Conservation (phyloP, 2,797 vertebrate species). For the Mareca strepera region DNA sequence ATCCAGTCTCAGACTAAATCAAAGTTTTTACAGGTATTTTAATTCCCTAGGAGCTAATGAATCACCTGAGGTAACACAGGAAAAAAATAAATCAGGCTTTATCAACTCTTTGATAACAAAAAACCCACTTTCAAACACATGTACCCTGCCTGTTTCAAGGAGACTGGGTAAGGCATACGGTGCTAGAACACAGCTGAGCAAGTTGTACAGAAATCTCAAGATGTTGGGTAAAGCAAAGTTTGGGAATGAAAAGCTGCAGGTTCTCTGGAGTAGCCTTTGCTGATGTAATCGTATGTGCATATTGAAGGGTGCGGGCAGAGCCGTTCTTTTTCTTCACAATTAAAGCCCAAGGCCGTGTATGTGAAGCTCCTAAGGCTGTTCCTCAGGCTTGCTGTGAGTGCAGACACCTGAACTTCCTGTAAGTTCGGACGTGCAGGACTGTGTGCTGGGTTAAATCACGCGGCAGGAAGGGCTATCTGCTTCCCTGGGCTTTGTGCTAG, state of each 20-base stretch:
- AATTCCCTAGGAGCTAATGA: neutral
- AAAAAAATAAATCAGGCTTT: neutral
- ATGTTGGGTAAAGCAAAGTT: neutral
- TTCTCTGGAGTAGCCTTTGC: neutral
- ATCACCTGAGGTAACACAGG: neutral
- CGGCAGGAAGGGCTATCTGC: neutral
- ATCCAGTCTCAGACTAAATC: neutral
- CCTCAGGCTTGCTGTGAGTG: neutral
- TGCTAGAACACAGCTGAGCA: neutral
- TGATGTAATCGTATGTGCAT: fast-evolving
- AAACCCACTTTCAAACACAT: neutral
- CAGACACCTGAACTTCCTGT: neutral
- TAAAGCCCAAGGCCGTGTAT: neutral
- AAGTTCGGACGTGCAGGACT: fast-evolving
- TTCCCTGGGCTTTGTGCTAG: neutral
- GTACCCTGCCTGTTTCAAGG: neutral
- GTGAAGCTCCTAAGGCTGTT: neutral
- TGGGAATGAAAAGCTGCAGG: neutral
- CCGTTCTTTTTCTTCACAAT: neutral
- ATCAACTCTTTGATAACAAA: neutral
- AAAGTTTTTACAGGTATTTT: neutral
- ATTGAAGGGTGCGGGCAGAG: neutral
- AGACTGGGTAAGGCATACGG: neutral
- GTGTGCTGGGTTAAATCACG: neutral
- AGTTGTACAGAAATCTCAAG: neutral